Conservation (phyloP, 2,797 vertebrate species). For the Megalops cyprinoides region DNA sequence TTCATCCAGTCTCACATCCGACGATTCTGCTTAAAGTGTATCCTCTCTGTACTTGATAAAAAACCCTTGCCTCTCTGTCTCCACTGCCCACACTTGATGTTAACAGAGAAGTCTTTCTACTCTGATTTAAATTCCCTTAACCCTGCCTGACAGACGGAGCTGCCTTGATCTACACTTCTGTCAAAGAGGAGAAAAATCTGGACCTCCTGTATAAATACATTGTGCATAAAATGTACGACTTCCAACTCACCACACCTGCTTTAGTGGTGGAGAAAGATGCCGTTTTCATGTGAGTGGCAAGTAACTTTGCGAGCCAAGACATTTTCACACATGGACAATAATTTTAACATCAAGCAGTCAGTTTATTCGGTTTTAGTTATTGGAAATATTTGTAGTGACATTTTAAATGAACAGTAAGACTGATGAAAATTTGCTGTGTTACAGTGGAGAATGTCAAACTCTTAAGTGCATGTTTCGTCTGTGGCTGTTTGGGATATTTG, state of each 20-base stretch:
- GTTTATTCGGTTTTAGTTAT: not conserved
- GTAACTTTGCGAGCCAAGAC: not conserved
- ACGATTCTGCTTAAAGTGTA: constrained; percentile 94
- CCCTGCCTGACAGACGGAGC: constrained; percentile 84
- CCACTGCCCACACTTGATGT: no score
- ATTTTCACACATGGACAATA: no score
- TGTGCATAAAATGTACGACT: constrained; percentile 95
- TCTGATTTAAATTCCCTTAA: no score
- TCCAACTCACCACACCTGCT: constrained; percentile 91
- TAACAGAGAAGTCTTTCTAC: no score
- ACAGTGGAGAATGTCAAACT: no score
- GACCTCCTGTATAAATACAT: constrained; percentile 98
- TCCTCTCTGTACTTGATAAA: constrained; percentile 66
- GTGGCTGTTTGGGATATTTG: no score
- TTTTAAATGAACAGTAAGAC: not conserved
- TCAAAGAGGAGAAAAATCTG: constrained; percentile 98
- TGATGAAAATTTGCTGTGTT: not conserved
- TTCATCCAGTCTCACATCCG: constrained; percentile 97
- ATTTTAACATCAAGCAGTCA: not conserved
- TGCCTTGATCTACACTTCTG: constrained; percentile 96
- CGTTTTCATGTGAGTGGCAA: constrained; percentile 92
- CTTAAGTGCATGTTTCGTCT: no score
- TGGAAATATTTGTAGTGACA: no score
- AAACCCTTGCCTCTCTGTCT: no score
- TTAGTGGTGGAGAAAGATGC: constrained; percentile 99